Base-by-base conservation (phyloP, 2,888 invertebrate species). In the Timandra comae region DNA sequence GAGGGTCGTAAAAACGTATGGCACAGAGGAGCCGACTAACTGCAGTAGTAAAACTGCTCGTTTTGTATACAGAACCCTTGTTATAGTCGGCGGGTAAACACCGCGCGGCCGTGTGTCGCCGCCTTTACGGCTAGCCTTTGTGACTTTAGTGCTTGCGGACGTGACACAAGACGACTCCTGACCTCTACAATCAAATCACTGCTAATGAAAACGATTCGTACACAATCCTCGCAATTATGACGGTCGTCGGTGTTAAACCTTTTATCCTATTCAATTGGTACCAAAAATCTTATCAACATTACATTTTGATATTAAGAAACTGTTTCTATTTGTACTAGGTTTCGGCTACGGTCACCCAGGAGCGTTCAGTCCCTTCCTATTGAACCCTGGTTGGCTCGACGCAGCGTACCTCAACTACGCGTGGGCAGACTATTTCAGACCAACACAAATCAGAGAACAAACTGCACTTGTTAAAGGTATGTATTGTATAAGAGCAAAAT, bases 381-480 rank as follows among this genome's bases (percentile, higher is more conserved):
- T 95, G 35, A 93, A 93, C 61, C 92, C 94, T 0, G 92, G 92
- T 20, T 95, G 95, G 93, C 76, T 96, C 51, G 96, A 96, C 63
- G 92, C 93, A 1, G 92, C 93, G 3, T 94, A 94, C 70, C 89
- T 94, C 76, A 90, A 91, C 56, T 94, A 94, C 68, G 90, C 91
- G 27, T 91, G 90, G 82, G 88, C 86, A 1, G 93, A 93, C 62
- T 93, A 93, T 67, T 91, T 93, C 71, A 80, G 88, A 56, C 85
- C 86, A 36, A 88, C 87, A 3, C 85, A 84, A 30, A 61, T 75
- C 53, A 65, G 77, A 41, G 76, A 80, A 21, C 66, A 65, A 35
- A 63, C 73, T 21, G 35, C 88, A 2, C 73, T 91, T 43, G 74
- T 91, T 27, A 91, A 91, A 89, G 89, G 90, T 88, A 70, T 31